Evolutionary conservation across 1,140 invertebrate genomes (phyloP).

Genomic region (Neomicropteryx cornuta): DNA sequence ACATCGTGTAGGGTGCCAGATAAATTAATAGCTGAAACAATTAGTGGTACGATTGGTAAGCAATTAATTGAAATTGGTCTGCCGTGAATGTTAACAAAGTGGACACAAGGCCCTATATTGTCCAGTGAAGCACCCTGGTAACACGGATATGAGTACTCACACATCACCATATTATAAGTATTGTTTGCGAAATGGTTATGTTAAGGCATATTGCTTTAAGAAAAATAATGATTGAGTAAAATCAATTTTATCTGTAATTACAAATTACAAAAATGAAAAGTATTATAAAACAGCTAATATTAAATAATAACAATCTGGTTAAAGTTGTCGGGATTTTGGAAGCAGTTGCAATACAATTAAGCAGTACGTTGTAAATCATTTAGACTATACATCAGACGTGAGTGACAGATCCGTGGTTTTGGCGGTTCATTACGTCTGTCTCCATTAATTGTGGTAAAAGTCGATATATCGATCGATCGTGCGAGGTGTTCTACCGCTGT

Average conservation of each 20-base stretch:
- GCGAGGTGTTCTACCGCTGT: not conserved
- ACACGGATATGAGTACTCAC: not conserved
- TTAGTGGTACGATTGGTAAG: constrained; percentile 7
- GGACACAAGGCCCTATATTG: not conserved
- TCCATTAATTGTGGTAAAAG: not conserved
- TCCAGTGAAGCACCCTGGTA: not conserved
- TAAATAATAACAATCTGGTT: not conserved
- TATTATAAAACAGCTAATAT: constrained; percentile 2
- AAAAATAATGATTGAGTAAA: too few relatives aligned
- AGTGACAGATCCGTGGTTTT: not conserved
- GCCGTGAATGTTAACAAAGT: too few relatives aligned
- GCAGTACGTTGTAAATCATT: not conserved
- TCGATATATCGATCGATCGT: not conserved
- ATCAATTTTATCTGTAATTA: too few relatives aligned
- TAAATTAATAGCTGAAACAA: constrained; percentile 6
- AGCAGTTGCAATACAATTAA: constrained; percentile 3
- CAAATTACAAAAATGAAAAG: constrained; percentile 3
- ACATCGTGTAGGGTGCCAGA: constrained; percentile 6
- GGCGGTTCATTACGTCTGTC: not conserved
- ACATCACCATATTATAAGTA: not conserved
- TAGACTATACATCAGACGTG: not conserved
- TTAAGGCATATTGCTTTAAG: constrained; percentile 4
- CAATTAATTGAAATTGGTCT: constrained; percentile 7
- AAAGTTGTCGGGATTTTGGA: constrained; percentile 1
- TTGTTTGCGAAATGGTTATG: constrained; percentile 1